These are phyloP conservation scores for Troglohyphantes excavatus DNA, from an alignment of 2,888 invertebrate genomes.

Conservation along the genomic window DNA sequence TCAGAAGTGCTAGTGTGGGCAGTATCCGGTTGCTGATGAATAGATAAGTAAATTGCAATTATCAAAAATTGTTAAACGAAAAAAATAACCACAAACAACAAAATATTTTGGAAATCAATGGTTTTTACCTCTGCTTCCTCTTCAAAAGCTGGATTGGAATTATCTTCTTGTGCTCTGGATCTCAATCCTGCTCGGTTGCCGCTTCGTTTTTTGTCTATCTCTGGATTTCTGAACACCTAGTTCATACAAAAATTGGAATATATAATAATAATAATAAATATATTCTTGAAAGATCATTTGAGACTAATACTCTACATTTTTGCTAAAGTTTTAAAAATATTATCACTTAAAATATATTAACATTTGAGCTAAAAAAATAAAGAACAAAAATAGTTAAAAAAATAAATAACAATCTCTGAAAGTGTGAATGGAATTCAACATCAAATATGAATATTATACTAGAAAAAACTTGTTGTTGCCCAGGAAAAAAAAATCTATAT, in stretches of 20 bases:
- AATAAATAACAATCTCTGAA: too few species aligned
- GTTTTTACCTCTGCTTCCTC: constrained; percentile 52
- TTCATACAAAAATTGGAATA: background rate
- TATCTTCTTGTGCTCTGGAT: constrained; percentile 35
- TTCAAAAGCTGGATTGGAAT: constrained; percentile 44
- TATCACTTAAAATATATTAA: too few species aligned
- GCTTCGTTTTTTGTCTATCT: background rate
- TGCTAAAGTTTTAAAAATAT: too few species aligned
- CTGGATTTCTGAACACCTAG: background rate
- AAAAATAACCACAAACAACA: background rate
- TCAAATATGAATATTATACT: too few species aligned
- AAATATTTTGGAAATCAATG: background rate
- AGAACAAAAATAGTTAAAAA: too few species aligned
- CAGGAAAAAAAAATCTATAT: too few species aligned
- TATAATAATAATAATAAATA: too few species aligned
- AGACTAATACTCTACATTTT: too few species aligned
- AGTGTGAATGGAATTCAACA: too few species aligned
- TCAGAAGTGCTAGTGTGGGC: constrained; percentile 73
- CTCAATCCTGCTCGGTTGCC: constrained; percentile 44
- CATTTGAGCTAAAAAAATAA: too few species aligned
- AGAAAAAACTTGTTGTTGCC: too few species aligned
- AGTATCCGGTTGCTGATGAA: constrained; percentile 78
- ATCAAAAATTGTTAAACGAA: background rate
- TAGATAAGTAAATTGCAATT: background rate
- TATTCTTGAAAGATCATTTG: too few species aligned